phyloP scores from a whole-genome alignment of 1,140 invertebrate species.

The Drosophila lacteicornis region DNA sequence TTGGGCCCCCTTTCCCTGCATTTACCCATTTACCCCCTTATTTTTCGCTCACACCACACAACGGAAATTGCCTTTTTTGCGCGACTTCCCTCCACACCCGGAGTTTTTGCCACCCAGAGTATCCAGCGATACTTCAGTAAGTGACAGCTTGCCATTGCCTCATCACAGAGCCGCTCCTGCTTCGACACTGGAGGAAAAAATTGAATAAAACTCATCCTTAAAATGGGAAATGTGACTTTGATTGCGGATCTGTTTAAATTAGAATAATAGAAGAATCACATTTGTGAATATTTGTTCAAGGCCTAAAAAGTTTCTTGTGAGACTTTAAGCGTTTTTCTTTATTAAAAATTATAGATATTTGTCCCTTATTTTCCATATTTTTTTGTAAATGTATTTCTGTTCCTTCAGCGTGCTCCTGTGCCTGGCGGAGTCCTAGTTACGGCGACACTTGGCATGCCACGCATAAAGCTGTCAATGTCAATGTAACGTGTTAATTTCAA shows the following conservation, averaged over 20 bases:
- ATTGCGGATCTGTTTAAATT: neutral
- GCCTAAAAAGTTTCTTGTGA: too few relatives aligned
- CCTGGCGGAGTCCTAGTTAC: slow-evolving; percentile 25
- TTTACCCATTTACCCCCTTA: neutral
- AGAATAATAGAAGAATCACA: neutral
- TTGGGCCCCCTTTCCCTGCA: neutral
- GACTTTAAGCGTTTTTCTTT: neutral
- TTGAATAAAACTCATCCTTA: fast-evolving
- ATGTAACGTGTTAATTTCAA: slow-evolving; percentile 83
- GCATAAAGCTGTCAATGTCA: slow-evolving; percentile 83
- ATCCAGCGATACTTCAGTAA: slow-evolving; percentile 46
- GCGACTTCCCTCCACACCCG: slow-evolving; percentile 45
- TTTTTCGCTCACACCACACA: slow-evolving; percentile 48
- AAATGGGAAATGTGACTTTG: too few relatives aligned
- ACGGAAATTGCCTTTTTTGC: slow-evolving; percentile 80
- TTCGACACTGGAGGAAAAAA: slow-evolving; percentile 3
- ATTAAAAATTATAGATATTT: neutral
- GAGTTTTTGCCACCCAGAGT: slow-evolving; percentile 20
- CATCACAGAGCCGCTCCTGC: slow-evolving; percentile 16
- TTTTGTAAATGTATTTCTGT: slow-evolving; percentile 13
- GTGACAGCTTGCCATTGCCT: slow-evolving; percentile 59
- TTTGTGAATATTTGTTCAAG: too few relatives aligned
- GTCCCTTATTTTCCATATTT: too few relatives aligned
- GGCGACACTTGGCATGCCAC: slow-evolving; percentile 75
- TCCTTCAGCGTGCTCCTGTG: slow-evolving; percentile 2